Evolutionary conservation across 2,113 vertebrate genomes (phyloP).

Genomic region (Ibidorhyncha struthersii): DNA sequence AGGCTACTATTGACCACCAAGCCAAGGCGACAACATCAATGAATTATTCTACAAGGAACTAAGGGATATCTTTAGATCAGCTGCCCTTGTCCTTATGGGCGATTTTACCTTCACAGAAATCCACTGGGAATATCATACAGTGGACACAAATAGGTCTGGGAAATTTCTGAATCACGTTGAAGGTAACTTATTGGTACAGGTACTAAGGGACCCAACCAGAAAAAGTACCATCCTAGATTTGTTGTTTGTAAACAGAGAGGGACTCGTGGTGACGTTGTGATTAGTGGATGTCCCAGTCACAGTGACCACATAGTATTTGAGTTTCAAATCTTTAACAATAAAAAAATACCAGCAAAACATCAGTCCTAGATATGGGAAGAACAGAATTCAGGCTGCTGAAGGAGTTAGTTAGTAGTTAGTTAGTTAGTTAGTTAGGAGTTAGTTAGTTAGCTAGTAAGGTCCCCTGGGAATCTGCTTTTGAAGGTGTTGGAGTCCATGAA

Average conservation of each 20-base stretch:
- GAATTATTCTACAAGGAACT: background rate
- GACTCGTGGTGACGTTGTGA: background rate
- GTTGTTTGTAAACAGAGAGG: background rate
- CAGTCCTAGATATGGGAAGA: background rate
- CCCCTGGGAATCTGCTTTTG: background rate
- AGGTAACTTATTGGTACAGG: background rate
- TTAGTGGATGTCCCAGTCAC: background rate
- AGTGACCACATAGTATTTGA: background rate
- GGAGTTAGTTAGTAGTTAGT: background rate
- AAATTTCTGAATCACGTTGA: background rate
- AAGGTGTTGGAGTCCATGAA: background rate
- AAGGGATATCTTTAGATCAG: background rate
- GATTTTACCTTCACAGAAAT: background rate
- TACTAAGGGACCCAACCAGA: background rate
- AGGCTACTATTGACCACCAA: background rate
- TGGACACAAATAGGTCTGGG: background rate
- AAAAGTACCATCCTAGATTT: background rate
- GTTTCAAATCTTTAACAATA: background rate
- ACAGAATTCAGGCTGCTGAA: background rate
- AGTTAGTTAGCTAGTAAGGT: background rate
- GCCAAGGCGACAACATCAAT: accelerated
- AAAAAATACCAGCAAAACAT: background rate
- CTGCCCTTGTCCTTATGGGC: background rate
- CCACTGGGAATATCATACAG: background rate
- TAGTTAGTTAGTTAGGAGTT: no score